phyloP scores from a whole-genome alignment of 2,113 vertebrate genomes.

The Cervus canadensis region DNA sequence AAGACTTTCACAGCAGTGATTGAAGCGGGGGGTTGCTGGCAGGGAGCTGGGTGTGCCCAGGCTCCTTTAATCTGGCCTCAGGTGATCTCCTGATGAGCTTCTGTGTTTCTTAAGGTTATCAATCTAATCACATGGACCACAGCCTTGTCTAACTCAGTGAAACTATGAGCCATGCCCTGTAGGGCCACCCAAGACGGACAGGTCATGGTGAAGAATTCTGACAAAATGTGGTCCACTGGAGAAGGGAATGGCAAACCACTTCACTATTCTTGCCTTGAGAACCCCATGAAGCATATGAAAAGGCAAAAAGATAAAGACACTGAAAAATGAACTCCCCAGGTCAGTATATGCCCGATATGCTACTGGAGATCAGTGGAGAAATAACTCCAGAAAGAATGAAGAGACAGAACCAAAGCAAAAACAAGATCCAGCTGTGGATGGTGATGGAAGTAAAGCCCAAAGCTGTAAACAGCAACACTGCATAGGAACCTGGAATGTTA shows the following conservation, averaged over 20 bases:
- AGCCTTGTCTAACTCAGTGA: not conserved
- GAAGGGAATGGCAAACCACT: not conserved
- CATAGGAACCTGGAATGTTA: not conserved
- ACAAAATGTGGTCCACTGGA: not conserved
- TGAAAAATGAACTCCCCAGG: not conserved
- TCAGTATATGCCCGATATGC: not conserved
- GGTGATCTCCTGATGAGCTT: not conserved
- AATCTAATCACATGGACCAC: fast-evolving
- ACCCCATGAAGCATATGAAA: not conserved
- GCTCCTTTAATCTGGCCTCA: not conserved
- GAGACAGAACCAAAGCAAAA: not conserved
- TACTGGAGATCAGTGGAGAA: not conserved
- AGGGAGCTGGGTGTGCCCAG: not conserved
- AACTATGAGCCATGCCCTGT: not conserved
- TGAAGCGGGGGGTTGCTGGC: not conserved
- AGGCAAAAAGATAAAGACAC: not conserved
- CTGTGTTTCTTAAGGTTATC: not conserved
- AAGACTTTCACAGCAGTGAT: not conserved
- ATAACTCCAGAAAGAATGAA: not conserved
- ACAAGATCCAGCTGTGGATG: not conserved
- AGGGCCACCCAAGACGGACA: fast-evolving
- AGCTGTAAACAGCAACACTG: not conserved
- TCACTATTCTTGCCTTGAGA: not conserved
- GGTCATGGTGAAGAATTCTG: not conserved
- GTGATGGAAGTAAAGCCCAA: not conserved